Percentiles rank a stretch among this genome's conserved stretches.
Evolutionary conservation across 2,888 invertebrate species (phyloP).

Genomic region (Zaprionus lineosus): DNA sequence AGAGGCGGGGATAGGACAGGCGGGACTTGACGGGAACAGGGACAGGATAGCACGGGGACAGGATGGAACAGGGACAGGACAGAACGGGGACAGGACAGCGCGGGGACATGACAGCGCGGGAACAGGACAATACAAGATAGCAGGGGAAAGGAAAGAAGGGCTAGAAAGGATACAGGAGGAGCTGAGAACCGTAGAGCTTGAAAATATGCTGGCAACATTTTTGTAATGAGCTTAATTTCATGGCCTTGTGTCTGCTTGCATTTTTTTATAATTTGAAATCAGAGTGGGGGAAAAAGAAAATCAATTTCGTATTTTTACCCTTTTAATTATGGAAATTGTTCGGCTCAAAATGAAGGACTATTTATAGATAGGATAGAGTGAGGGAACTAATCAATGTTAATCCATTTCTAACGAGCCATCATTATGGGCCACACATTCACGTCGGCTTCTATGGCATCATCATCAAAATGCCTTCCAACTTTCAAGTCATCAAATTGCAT

Average conservation of each 20-base stretch:
- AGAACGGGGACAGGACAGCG: no score
- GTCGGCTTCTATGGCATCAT: slow-evolving; percentile 50
- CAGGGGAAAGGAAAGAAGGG: no score
- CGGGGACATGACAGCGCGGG: no score
- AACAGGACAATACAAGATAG: not conserved
- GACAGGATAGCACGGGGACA: no score
- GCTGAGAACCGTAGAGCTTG: no score
- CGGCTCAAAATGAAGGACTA: slow-evolving; percentile 1
- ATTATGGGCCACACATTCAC: slow-evolving; percentile 39
- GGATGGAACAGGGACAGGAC: no score
- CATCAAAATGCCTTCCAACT: slow-evolving; percentile 62
- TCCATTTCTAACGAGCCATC: slow-evolving; percentile 73
- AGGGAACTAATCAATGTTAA: slow-evolving; percentile 71
- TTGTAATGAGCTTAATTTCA: slow-evolving; percentile 26
- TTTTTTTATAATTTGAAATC: slow-evolving; percentile 69
- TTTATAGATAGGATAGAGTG: slow-evolving; percentile 3
- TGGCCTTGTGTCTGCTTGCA: slow-evolving; percentile 16
- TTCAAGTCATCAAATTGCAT: slow-evolving; percentile 72
- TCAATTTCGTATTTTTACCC: slow-evolving; percentile 50
- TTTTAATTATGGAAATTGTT: slow-evolving; percentile 56
- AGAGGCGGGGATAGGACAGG: no score
- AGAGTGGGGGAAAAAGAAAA: slow-evolving; percentile 14
- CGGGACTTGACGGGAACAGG: no score
- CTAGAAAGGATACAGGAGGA: no score
- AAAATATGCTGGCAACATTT: slow-evolving; percentile 21